Base-by-base conservation (phyloP, 2,113 vertebrate species). In the Cyanistes caeruleus region DNA sequence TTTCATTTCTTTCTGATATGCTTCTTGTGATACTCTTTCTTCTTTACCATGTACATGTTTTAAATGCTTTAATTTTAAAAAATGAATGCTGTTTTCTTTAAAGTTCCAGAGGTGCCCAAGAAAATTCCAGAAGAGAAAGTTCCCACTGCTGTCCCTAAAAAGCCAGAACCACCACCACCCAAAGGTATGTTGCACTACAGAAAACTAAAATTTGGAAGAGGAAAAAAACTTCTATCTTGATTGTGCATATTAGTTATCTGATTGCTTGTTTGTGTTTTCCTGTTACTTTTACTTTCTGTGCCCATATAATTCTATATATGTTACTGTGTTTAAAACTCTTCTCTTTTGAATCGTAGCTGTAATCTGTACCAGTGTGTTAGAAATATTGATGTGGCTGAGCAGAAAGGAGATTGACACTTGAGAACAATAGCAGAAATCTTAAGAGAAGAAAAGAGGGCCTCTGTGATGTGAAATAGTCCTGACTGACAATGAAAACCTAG, bases 31-130 rank as follows among this genome's bases (percentile, higher is more conserved):
- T 13, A 59, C 30, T 65, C 33, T 49, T 87, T 93, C 33, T 59
- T 76, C 52, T 90, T 81, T 91, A 79, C 48, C 84, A 46, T 75
- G 56, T 60, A 27, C 10, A 3, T 64, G 52, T 51, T 67, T 91
- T 9, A 87, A 84, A 88, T 52, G 22, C 21, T 35, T 87, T 84
- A 79, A 79, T 70, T 21, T 92, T 82, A 88, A 43, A 84, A 95
- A 90, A 84, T 51, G 23, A 87, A 93, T 97, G 35, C 64, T 96
- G 27, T 94, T 97, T 95, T 92, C 68, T 96, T 97, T 96, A 51
- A 97, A 97, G 97, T 95, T 95, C 64, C 96, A 86, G 95, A 98
- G 67, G 90, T 97, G 65, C 76, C 95, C 21, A 98, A 98, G 98
- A 97, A 96, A 97, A 89, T 96, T 79, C 85, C 94, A 76, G 90